Conservation (phyloP, 2,797 vertebrate genomes). For the Oophaga sylvatica region DNA sequence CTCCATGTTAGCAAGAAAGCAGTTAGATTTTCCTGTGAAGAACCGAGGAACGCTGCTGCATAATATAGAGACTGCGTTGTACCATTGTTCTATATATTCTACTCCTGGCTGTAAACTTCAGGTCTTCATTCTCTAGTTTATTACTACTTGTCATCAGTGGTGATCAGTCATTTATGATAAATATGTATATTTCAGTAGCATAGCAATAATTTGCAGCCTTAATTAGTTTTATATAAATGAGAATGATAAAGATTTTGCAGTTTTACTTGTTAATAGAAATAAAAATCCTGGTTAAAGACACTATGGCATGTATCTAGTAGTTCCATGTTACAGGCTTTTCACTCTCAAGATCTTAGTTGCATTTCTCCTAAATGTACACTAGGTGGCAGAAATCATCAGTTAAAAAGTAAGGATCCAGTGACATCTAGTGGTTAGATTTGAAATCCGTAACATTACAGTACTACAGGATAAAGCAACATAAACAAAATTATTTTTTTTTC, state of each 20-base stretch:
- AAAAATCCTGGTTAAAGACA: too few species aligned
- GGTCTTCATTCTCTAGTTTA: too few species aligned
- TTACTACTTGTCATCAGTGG: too few species aligned
- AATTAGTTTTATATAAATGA: too few species aligned
- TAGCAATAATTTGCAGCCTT: too few species aligned
- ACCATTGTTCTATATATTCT: neutral
- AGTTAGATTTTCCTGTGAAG: neutral
- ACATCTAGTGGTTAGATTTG: constrained; percentile 20
- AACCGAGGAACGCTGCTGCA: neutral
- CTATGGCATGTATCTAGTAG: too few species aligned
- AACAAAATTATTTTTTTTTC: constrained; percentile 12
- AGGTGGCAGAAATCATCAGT: constrained; percentile 12
- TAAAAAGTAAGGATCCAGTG: constrained; percentile 11
- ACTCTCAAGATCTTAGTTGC: neutral
- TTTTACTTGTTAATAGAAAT: too few species aligned
- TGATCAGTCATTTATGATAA: too few species aligned
- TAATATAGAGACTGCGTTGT: neutral
- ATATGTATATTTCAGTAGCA: too few species aligned
- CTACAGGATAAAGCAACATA: neutral
- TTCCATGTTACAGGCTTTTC: too few species aligned
- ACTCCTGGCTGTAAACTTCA: neutral
- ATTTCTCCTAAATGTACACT: constrained; percentile 10
- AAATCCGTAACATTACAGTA: neutral
- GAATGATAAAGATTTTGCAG: too few species aligned
- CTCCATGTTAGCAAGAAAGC: neutral